Evolutionary conservation across 2,888 invertebrate species (phyloP), one percentile per base, ranked within the genome.

Genomic region (Periphyllus acericola): DNA sequence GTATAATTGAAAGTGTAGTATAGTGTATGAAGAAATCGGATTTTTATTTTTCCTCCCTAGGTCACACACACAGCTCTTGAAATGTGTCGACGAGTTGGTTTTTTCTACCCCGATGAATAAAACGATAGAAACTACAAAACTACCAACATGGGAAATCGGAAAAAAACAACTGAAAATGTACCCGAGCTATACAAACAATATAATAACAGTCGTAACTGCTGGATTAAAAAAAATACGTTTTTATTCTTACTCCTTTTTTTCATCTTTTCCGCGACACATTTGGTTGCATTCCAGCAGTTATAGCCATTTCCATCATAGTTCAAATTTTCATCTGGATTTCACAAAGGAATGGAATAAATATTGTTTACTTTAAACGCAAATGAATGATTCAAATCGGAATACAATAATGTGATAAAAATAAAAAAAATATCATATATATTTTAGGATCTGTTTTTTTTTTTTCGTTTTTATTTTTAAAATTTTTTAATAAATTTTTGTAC

Each of bases 41-140:
- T 60, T 25, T 60, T 60, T 60, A 1, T 66, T n/a, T 66, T 76
- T 34, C 60, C 34, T 0, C 34, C 3, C 9, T 19, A 25, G 25
- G 25, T 34, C 55, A 17, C 60, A 19, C 21, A 29, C 60, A 11
- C 55, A 1, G 11, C 36, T 55, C 4, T 83, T 25, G 74, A 60
- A 40, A 66, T 75, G 74, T 75, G 83, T 75, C 83, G 40, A 83
- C 75, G 75, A 40, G 75, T 83, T 74, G n/a, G 17, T 83, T 75
- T 83, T 60, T 60, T n/a, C 17, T 29, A 25, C 11, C 79, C 34
- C 71, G 36, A 79, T n/a, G 78, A 71, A 68, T 52, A 85, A 83
- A 86, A 86, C 85, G 21, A 86, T 79, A 86, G 71, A 79, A 55
- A 86, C 71, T n/a, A 60, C 85, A 55, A 79, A 86, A 86, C 85